phyloP scores from a whole-genome alignment of 2,113 vertebrate genomes.

The Smithornis capensis region DNA sequence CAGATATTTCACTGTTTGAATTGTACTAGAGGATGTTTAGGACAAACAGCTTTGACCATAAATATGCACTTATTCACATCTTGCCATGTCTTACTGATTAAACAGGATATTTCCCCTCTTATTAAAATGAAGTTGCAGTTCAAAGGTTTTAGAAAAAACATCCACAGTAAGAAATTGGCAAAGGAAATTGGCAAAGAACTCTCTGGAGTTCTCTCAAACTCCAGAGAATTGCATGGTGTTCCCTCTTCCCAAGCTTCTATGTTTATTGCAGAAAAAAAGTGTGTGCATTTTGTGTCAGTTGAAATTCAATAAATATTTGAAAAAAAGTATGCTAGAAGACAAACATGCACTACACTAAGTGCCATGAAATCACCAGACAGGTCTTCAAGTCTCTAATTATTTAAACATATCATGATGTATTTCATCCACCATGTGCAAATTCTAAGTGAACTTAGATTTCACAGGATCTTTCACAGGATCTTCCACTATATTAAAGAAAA shows the following conservation, averaged over 20 bases:
- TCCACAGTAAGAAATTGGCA: constrained; percentile 16
- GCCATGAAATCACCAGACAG: not conserved
- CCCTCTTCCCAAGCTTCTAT: not conserved
- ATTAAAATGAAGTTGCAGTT: constrained; percentile 38
- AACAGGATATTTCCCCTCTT: constrained; percentile 44
- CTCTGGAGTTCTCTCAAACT: no score
- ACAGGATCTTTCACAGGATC: not conserved
- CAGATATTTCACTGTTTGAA: not conserved
- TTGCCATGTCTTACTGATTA: constrained; percentile 61
- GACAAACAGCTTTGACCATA: constrained; percentile 45
- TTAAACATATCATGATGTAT: not conserved
- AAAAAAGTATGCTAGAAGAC: not conserved
- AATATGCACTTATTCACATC: constrained; percentile 24
- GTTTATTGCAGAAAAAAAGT: not conserved
- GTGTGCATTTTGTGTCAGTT: not conserved
- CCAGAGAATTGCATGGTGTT: not conserved
- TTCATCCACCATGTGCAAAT: not conserved
- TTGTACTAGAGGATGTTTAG: constrained; percentile 17
- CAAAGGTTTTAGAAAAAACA: constrained; percentile 51
- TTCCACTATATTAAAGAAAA: not conserved
- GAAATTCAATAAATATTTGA: constrained; percentile 1
- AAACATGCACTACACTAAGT: not conserved
- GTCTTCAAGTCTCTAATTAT: not conserved
- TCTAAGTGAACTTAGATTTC: not conserved
- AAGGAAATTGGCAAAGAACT: constrained; percentile 51